These are phyloP conservation scores for Thaumatotibia leucotreta DNA, from an alignment of 1,140 invertebrate species.

Conservation along the genomic window DNA sequence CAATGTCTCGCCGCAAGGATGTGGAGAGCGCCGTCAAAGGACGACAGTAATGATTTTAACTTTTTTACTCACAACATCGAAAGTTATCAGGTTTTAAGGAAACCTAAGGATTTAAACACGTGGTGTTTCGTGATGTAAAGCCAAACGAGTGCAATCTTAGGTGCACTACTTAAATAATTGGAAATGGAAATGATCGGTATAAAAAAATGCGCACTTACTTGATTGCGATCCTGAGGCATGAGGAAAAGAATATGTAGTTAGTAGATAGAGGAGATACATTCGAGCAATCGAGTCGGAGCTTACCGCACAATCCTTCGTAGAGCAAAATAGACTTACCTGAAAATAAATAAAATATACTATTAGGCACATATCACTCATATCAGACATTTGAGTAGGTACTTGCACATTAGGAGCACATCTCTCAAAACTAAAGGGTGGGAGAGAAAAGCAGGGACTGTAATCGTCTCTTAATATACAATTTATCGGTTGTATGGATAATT, in stretches of 20 bases:
- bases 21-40: not conserved
- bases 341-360: not conserved
- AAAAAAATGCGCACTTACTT: not conserved
- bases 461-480: too few species aligned
- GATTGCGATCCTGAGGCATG: not conserved
- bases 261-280: too few species aligned
- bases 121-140: not conserved
- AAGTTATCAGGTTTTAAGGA: not conserved
- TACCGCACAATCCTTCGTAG: not conserved
- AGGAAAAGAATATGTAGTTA: too few species aligned
- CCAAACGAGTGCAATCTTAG: too few species aligned
- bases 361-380: not conserved
- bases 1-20: not conserved
- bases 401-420: too few species aligned
- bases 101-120: not conserved
- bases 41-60: constrained; percentile 5
- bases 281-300: too few species aligned
- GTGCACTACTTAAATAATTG: not conserved
- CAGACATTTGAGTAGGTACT: too few species aligned
- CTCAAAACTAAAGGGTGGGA: too few species aligned
- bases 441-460: too few species aligned
- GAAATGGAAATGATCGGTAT: not conserved
- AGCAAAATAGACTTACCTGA: not conserved
- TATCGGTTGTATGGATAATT: too few species aligned
- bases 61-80: not conserved